Evolutionary conservation across 92 coral and sea anemone genomes (phyloP).

Genomic region (Epizoanthus ramosus): DNA sequence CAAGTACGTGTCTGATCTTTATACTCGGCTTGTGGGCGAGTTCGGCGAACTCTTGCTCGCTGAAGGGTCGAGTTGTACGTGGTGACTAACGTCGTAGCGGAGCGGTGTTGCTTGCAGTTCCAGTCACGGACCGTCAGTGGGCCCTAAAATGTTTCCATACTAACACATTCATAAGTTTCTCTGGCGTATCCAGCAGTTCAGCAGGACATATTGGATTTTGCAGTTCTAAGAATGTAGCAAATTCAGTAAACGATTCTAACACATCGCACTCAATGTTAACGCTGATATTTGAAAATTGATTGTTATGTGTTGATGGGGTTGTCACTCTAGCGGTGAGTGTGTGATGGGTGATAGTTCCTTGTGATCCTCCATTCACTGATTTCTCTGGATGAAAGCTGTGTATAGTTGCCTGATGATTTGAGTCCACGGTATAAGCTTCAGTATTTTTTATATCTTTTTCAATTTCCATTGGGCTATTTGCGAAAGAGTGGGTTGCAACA

Average conservation of each 20-base stretch:
- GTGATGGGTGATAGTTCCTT: not conserved
- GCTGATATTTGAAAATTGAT: conserved; percentile 10
- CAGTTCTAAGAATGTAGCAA: conserved; percentile 88
- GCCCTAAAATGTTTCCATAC: conserved; percentile 64
- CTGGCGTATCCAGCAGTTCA: conserved; percentile 94
- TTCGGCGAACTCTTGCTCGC: no score
- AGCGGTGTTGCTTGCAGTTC: no score
- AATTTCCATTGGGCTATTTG: conserved; percentile 23
- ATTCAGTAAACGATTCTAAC: conserved; percentile 91
- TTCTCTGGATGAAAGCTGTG: conserved; percentile 21
- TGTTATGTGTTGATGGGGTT: not conserved
- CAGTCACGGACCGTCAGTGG: not conserved
- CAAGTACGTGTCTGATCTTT: no score
- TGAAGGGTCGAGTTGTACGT: no score
- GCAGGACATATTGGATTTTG: conserved; percentile 99
- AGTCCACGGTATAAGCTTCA: conserved; percentile 8
- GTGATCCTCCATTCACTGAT: not conserved
- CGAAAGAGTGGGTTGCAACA: not conserved
- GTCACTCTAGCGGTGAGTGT: not conserved
- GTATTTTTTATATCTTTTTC: conserved; percentile 25
- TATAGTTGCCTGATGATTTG: conserved; percentile 11
- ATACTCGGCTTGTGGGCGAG: no score
- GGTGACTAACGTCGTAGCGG: no score
- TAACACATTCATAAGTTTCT: conserved; percentile 87
- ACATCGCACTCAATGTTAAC: conserved; percentile 90